phyloP scores from a whole-genome alignment of 2,888 invertebrate species.

The Syritta pipiens region DNA sequence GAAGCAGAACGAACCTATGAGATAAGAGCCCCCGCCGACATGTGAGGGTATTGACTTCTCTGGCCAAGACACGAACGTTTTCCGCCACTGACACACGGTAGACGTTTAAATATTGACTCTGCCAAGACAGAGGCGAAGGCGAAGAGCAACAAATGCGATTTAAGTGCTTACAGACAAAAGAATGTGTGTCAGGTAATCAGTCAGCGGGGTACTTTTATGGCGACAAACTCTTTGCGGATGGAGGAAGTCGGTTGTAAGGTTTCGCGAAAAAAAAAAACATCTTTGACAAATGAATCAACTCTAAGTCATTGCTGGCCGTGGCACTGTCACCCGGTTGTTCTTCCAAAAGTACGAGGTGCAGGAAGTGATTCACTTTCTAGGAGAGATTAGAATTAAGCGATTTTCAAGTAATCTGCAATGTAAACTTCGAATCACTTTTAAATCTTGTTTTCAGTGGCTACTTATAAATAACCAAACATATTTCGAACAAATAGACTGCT shows the following conservation, averaged over 20 bases:
- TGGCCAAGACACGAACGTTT: not conserved
- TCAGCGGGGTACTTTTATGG: not conserved
- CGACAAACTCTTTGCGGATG: not conserved
- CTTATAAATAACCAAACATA: no score
- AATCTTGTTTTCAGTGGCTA: no score
- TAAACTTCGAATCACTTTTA: no score
- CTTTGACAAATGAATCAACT: not conserved
- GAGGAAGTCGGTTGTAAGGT: not conserved
- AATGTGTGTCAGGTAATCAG: conserved; percentile 15
- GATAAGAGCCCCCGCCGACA: not conserved
- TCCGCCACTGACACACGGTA: not conserved
- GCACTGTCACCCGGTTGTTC: not conserved
- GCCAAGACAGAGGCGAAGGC: conserved; percentile 9
- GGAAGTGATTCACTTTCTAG: no score
- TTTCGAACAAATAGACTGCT: no score
- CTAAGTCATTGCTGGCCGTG: not conserved
- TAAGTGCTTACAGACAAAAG: not conserved
- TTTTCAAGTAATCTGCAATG: no score
- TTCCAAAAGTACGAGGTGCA: not conserved
- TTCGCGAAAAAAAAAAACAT: not conserved
- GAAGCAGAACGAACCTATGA: not conserved
- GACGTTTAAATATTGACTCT: conserved; percentile 38
- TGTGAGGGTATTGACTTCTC: conserved; percentile 25
- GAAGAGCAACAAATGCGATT: conserved; percentile 15
- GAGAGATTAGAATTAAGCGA: no score